A percentile compares a stretch with the other conserved stretches of the same genome.
Evolutionary conservation across 2,888 invertebrate species (phyloP).

Genomic region (Prostheceraeus crozeri): DNA sequence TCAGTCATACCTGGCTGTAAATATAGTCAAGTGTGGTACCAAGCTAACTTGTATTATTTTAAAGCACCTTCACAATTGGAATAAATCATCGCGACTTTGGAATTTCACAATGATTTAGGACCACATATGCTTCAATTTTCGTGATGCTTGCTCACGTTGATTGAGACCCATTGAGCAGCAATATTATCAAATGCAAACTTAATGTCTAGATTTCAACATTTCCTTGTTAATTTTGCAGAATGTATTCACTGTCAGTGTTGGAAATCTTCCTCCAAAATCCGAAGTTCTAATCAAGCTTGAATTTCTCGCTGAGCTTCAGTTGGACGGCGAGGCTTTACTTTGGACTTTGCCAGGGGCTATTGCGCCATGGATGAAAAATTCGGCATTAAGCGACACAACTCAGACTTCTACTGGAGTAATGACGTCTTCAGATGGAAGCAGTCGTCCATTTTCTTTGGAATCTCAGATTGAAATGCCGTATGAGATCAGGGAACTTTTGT

Average conservation of each 20-base stretch:
- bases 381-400: conserved; percentile 39
- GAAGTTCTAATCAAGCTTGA: conserved; percentile 56
- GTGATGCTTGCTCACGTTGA: no score
- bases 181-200: no score
- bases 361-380: conserved; percentile 52
- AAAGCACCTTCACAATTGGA: no score
- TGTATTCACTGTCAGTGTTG: conserved; percentile 57
- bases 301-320: conserved; percentile 56
- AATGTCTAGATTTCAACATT: not conserved
- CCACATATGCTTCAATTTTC: no score
- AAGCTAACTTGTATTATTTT: no score
- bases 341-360: conserved; percentile 54
- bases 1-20: no score
- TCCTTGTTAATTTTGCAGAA: conserved; percentile 46
- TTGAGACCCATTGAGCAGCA: no score
- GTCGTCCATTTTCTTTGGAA: conserved; percentile 45
- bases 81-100: no score
- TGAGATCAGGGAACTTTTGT: conserved; percentile 49
- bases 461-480: conserved; percentile 56
- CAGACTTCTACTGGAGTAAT: conserved; percentile 45
- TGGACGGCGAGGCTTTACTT: conserved; percentile 52
- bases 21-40: no score
- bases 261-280: conserved; percentile 55
- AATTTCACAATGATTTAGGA: no score
- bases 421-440: conserved; percentile 22